Conservation (phyloP, 2,888 invertebrate genomes). For the Spilosoma lubricipeda region DNA sequence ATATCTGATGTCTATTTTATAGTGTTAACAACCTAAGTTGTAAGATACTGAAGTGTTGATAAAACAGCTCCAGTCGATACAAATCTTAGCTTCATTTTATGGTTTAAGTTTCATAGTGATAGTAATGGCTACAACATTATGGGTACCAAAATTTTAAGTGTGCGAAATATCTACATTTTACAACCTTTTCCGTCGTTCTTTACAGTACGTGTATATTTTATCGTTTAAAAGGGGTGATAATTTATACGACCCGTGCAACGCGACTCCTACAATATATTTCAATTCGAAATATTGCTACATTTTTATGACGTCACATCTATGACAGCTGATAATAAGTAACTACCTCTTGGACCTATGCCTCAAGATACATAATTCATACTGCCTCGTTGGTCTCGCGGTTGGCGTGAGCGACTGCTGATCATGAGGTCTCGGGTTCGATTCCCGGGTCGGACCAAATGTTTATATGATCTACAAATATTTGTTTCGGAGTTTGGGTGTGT, state of each 20-base stretch:
- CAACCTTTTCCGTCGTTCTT: neutral
- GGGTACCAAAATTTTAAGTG: conserved; percentile 1
- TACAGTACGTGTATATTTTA: neutral
- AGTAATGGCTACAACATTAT: conserved; percentile 4
- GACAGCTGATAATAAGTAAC: neutral
- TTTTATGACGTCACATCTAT: neutral
- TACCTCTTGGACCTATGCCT: neutral
- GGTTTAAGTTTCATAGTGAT: conserved; percentile 2
- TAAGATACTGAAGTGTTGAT: neutral
- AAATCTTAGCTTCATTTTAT: conserved; percentile 16
- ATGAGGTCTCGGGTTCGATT: too few relatives aligned
- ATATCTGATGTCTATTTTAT: neutral
- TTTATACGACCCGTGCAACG: neutral
- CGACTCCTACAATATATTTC: neutral
- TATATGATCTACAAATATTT: too few relatives aligned
- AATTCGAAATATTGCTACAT: neutral
- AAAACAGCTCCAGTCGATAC: conserved; percentile 18
- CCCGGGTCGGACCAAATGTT: too few relatives aligned
- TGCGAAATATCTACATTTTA: conserved; percentile 1
- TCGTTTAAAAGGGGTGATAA: neutral
- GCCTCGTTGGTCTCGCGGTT: too few relatives aligned
- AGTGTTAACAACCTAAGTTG: neutral
- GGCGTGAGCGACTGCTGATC: too few relatives aligned
- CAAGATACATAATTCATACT: neutral
- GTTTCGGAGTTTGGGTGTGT: too few relatives aligned